Evolutionary conservation across 2,888 invertebrate genomes (phyloP).

Genomic region (Melinaea marsaeus): DNA sequence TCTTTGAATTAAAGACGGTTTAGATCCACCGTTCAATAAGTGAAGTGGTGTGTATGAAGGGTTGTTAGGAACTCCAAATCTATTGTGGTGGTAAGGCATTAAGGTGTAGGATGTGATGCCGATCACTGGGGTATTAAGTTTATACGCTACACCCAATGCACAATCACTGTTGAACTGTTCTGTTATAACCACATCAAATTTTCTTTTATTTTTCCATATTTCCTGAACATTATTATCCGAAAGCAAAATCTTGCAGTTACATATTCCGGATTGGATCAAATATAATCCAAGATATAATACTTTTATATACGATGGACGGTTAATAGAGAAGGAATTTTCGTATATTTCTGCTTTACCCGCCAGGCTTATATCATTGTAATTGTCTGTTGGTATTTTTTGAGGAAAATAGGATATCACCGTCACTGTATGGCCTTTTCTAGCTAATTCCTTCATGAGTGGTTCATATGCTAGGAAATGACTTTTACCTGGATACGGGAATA

Average conservation of each 20-base stretch:
- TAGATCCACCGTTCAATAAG: constrained; percentile 60
- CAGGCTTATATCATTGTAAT: constrained; percentile 58
- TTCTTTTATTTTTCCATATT: too few relatives aligned
- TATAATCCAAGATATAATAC: constrained; percentile 41
- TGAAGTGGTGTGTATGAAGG: constrained; percentile 73
- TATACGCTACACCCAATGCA: constrained; percentile 76
- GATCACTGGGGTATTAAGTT: constrained; percentile 76
- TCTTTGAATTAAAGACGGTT: constrained; percentile 61
- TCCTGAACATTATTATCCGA: constrained; percentile 52
- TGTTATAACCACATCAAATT: constrained; percentile 72
- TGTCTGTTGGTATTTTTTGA: constrained; percentile 48
- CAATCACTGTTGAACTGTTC: constrained; percentile 77
- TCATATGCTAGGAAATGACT: constrained; percentile 83
- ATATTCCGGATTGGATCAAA: constrained; percentile 39
- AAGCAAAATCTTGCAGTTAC: constrained; percentile 48
- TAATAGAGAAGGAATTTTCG: constrained; percentile 46
- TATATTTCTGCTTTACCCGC: constrained; percentile 45
- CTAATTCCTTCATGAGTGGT: constrained; percentile 77
- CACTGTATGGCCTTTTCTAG: constrained; percentile 79
- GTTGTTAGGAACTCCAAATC: constrained; percentile 72
- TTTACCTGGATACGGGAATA: constrained; percentile 81
- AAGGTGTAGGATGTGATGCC: constrained; percentile 74
- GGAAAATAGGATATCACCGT: constrained; percentile 83
- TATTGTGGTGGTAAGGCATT: constrained; percentile 72
- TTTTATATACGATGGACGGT: constrained; percentile 41